phyloP scores from a whole-genome alignment of 2,888 invertebrate genomes.

The Eulithis prunata region DNA sequence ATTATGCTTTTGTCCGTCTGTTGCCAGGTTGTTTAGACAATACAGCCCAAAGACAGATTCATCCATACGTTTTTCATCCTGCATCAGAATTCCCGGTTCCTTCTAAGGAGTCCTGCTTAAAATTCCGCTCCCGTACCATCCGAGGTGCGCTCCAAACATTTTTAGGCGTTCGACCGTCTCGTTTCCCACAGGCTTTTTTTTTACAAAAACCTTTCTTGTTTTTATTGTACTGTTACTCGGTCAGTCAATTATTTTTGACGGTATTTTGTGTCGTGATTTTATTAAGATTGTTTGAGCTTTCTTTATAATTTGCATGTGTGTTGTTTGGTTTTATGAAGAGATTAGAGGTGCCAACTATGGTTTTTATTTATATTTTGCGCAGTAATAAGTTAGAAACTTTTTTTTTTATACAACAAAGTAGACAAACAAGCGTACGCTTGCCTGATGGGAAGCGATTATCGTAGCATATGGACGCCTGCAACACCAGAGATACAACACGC shows the following conservation, averaged over 20 bases:
- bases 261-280: slow-evolving; percentile 40
- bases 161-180: slow-evolving; percentile 69
- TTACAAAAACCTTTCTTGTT: slow-evolving; percentile 53
- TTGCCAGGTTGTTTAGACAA: slow-evolving; percentile 27
- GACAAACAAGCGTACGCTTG: no score
- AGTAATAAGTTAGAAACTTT: no score
- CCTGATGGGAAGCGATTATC: no score
- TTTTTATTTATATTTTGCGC: no score
- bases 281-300: slow-evolving; percentile 17
- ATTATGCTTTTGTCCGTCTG: slow-evolving; percentile 14
- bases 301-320: slow-evolving; percentile 17
- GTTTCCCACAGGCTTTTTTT: slow-evolving; percentile 71
- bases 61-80: slow-evolving; percentile 58
- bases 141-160: slow-evolving; percentile 72
- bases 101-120: slow-evolving; percentile 74
- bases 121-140: slow-evolving; percentile 74
- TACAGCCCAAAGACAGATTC: slow-evolving; percentile 48
- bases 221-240: slow-evolving; percentile 37
- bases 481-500: no score
- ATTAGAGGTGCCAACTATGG: no score
- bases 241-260: slow-evolving; percentile 40
- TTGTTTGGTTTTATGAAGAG: background rate
- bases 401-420: no score
- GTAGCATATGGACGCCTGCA: no score
- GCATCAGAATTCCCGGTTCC: slow-evolving; percentile 62